Evolutionary conservation across 1,140 invertebrate species (phyloP), one percentile per base, ranked within the genome.

Genomic region (Drosophila cardini): DNA sequence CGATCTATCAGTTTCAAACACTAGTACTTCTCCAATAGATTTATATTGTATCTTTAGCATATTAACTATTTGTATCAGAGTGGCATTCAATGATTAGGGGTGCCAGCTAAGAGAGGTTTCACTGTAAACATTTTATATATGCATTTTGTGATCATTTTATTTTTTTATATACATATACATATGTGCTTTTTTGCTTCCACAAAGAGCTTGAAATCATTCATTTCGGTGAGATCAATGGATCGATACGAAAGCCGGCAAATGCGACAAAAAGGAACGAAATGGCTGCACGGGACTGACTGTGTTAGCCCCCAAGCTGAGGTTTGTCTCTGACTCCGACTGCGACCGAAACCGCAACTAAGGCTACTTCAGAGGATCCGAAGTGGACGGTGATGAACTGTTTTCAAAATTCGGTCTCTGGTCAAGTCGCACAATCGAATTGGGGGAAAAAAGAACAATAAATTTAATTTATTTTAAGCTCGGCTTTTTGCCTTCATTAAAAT

Each of bases 221-320:
- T 89, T 87, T 87, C 84, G 84, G 84, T 89, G 71, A 87, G 84
- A 87, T 87, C 85, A 87, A 87, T 87, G 84, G 76, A 78, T 84
- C 80, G 85, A 89, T 84, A 80, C 77, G 50, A 87, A 80, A 77
- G 71, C 61, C 77, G 53, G 52, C 63, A 65, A 71, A 64, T 72
- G 84, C 63, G 74, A 84, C 83, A 89, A 79, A 87, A 83, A 79
- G 74, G 61, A 79, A 42, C 64, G 70, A 55, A 13, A 70, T 65
- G 48, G 48, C 60, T n/a, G 26, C 48, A 11, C 62, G 65, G 55
- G 43, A 52, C 9, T 21, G 26, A 50, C 9, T 21, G 26, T 30
- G 48, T 6, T 30, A 16, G 42, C 42, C 55, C 34, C 26, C 34
- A 61, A 76, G 60, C 56, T 55, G 69, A 50, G 55, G 36, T 16